Evolutionary conservation across 2,888 invertebrate species (phyloP), one percentile per base, ranked within the genome.

Genomic region (Tenthredo mesomela): DNA sequence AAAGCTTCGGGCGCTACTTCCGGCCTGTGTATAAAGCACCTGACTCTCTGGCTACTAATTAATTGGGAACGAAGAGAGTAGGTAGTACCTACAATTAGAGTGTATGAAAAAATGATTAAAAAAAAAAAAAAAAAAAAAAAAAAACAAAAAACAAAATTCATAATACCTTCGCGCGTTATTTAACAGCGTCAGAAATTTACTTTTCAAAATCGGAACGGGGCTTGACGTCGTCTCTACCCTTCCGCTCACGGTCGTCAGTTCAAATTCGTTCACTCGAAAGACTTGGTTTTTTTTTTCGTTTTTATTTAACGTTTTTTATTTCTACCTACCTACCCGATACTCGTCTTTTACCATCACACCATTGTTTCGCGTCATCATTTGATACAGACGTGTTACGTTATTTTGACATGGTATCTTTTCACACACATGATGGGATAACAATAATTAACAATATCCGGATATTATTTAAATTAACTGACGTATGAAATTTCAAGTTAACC

Each of bases 41-140:
- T 70, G 70, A 70, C 25, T 70, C 70, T 70, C 70, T n/a, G 37
- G 70, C 70, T 70, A 37, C 70, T 70, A 70, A 70, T 70, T 70
- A 70, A 70, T 70, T 70, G 70, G 70, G 37, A 70, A 18, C 61
- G 9, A 12, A 15, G 37, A 70, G 67, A 67, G 67, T 67, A 67
- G 29, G 29, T 29, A 21, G 37, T 70, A 70, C 15, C 29, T 33
- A 33, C 37, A 70, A 70, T 70, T 70, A 70, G 33, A 70, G 37
- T 70, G 12, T 70, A 70, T 70, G 70, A 70, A 37, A 70, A 33
- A 67, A 33, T 7, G 25, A 29, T 10, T 5, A 67, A 12, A 18
- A n/a, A 7, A n/a, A n/a, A n/a, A 54, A n/a, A n/a, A 29, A 75
- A 21, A 7, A 47, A 25, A 75, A 1, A 15, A 15, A 21, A 37